Base-by-base conservation (phyloP, 2,797 vertebrate species). In the Gymnothorax reevesii region DNA sequence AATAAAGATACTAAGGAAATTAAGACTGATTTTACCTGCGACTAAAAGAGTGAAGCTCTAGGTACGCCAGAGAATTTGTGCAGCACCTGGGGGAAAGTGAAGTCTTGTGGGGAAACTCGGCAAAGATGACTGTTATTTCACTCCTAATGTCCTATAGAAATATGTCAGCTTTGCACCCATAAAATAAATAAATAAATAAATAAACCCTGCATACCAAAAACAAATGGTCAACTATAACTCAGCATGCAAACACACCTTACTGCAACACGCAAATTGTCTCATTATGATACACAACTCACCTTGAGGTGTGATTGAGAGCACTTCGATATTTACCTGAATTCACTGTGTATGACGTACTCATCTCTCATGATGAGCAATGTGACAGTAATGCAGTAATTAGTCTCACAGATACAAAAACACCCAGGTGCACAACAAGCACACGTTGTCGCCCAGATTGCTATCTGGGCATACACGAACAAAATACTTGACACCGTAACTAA, bases 41-140 rank as follows among this genome's bases (percentile, higher is more conserved):
- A 27, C 15, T 13, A n/a, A 42, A 20, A 83, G 27, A 54, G 52
- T 7, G 8, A 15, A 25, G n/a, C 5, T 7, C 13, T 59, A 60
- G 57, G 57, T 83, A 33, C 52, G 60, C 82, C 25, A 4, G 10
- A 42, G 59, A 33, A 57, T 7, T 27, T 57, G 55, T 60, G 55
- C 55, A 59, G 82, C 57, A 64, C 69, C 86, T 57, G 22, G 64
- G 25, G 54, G 12, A 83, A 87, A 87, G 73, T 52, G 73, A 86
- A 71, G 62, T 49, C 80, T 57, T 54, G 13, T 42, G 33, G 57
- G 27, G 20, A 52, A 57, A n/a, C n/a, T n/a, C 69, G 83, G 69
- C 4, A 79, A 59, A 77, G 83, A 64, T 83, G 13, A 71, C 77
- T 84, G 60, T 79, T 79, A 84, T 79, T 64, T 62, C 57, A 52